Evolutionary conservation across 2,113 vertebrate species (phyloP), one percentile per base, ranked within the genome.

Genomic region (Syngnathoides biaculeatus): DNA sequence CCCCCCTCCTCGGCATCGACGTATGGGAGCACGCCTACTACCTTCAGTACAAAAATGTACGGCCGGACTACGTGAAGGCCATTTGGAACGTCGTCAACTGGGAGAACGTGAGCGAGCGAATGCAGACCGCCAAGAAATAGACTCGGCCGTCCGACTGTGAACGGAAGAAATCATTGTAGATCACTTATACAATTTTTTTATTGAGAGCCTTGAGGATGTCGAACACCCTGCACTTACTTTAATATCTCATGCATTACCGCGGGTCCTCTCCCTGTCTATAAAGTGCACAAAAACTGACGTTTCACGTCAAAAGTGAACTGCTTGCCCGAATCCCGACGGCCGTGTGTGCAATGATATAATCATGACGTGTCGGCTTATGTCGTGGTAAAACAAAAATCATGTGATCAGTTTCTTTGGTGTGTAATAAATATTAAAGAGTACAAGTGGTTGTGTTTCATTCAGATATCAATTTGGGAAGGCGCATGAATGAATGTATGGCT

Each of bases 11-110:
- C 30, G 97, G 97, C 62, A 98, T 99, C 1, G 97, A 99, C 0
- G 97, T 99, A 14, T 99, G 97, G 97, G 97, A 99, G 74, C 97
- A 99, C 42, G 97, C 97, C 40, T 99, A 99, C 69, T 99, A 99
- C 76, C 94, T 99, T 67, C 97, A 99, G 71, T 99, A 99, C 88
- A 99, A 97, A 90, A 99, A 99, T 15, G 95, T 99, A 70, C 91
- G 97, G 22, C 96, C 95, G 0, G 97, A 99, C 84, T 99, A 99
- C 59, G 92, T 99, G 57, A 98, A 99, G 79, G 97, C 96, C 8
- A 97, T 99, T 79, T 99, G 97, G 97, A 98, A 95, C 64, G 92
- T 96, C 30, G 89, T 99, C 86, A 98, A 92, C 90, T 99, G 97
- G 97, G 94, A 97, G 71, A 97, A 99, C 27, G 92, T 99, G 50